These are phyloP conservation scores for Helicorthomorpha holstii DNA, from an alignment of 1,140 invertebrate species.

Conservation along the genomic window DNA sequence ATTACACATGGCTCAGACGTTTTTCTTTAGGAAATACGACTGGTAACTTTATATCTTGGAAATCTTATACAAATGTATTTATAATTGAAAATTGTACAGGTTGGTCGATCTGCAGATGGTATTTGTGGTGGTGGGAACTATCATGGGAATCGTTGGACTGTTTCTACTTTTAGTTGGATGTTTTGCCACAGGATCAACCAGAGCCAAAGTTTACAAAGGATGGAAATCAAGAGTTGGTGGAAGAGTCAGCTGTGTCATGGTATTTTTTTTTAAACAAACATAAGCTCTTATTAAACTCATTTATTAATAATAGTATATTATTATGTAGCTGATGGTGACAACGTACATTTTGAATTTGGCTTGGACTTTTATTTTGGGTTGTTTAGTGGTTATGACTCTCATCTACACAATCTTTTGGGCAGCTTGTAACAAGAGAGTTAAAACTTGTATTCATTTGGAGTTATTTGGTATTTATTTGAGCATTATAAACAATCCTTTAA, in stretches of 20 bases:
- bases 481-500: constrained; percentile 12
- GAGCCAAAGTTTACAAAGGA: constrained; percentile 81
- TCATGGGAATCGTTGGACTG: constrained; percentile 86
- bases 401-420: constrained; percentile 73
- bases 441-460: constrained; percentile 66
- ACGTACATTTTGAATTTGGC: constrained; percentile 73
- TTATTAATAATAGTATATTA: constrained; percentile 13
- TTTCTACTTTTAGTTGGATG: constrained; percentile 86
- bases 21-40: constrained; percentile 59
- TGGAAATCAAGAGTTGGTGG: constrained; percentile 85
- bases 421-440: constrained; percentile 47
- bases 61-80: constrained; percentile 5
- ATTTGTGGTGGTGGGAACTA: constrained; percentile 75
- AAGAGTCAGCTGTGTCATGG: constrained; percentile 77
- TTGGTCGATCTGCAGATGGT: constrained; percentile 74
- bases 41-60: constrained; percentile 36
- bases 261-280: constrained; percentile 27
- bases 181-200: constrained; percentile 84
- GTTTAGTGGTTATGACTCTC: constrained; percentile 61
- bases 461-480: constrained; percentile 80
- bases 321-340: constrained; percentile 67
- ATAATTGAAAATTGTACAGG: constrained; percentile 30
- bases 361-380: constrained; percentile 68
- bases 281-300: no score
- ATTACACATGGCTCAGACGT: constrained; percentile 70